Evolutionary conservation across 2,888 invertebrate genomes (phyloP).

Genomic region (Phyllotreta striolata): DNA sequence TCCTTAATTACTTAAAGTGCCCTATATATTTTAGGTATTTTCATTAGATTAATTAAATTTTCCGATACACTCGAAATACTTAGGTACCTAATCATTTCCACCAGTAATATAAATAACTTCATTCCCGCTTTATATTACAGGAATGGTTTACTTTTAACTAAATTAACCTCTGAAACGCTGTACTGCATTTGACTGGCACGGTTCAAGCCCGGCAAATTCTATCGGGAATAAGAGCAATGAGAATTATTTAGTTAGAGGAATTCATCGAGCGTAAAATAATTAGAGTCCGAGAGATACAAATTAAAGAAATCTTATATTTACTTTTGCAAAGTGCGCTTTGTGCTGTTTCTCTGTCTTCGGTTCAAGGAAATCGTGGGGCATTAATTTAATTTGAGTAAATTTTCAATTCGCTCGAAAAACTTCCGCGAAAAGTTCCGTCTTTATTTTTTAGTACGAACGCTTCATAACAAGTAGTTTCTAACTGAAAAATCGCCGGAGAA

Average conservation of each 20-base stretch:
- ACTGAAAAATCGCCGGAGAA: constrained; percentile 4
- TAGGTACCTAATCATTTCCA: no score
- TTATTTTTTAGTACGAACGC: constrained; percentile 8
- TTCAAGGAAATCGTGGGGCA: constrained; percentile 9
- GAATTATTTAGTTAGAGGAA: constrained; percentile 14
- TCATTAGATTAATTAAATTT: no score
- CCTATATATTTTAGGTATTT: no score
- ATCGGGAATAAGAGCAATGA: constrained; percentile 8
- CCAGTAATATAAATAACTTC: no score
- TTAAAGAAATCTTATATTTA: constrained; percentile 23
- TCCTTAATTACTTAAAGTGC: no score
- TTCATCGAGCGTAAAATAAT: constrained; percentile 21
- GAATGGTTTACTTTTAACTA: constrained; percentile 9
- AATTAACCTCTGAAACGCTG: constrained; percentile 9
- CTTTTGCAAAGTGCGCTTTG: constrained; percentile 2
- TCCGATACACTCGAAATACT: no score
- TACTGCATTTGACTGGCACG: constrained; percentile 14
- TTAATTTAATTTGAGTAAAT: constrained; percentile 14
- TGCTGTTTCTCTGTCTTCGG: not conserved
- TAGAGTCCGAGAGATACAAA: constrained; percentile 18
- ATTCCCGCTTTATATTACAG: no score
- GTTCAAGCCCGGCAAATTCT: constrained; percentile 13
- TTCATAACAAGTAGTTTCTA: constrained; percentile 6
- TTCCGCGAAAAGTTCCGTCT: constrained; percentile 3
- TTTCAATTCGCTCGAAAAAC: constrained; percentile 12